Percentiles rank a stretch among this genome's conserved stretches.
These are phyloP conservation scores for Pogonocherus hispidulus DNA, from an alignment of 2,888 invertebrate species.

Conservation along the genomic window DNA sequence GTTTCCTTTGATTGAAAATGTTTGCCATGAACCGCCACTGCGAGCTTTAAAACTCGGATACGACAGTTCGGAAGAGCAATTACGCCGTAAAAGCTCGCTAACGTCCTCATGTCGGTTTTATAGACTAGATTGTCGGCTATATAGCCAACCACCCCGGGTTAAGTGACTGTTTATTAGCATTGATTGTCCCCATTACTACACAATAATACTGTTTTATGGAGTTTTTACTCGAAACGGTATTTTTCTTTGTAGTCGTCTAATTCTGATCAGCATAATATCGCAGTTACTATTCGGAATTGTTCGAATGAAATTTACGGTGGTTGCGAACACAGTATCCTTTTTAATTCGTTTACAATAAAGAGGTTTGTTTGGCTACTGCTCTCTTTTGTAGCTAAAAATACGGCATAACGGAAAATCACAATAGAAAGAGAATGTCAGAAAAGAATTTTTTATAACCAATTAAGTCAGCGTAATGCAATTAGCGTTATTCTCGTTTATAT, in stretches of 20 bases:
- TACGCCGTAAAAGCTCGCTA: slow-evolving; percentile 57
- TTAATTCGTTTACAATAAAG: slow-evolving; percentile 2
- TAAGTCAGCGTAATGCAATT: too few species aligned
- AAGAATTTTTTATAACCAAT: too few species aligned
- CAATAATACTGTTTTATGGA: slow-evolving; percentile 47
- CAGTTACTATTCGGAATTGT: slow-evolving; percentile 46
- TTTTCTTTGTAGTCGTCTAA: slow-evolving; percentile 42
- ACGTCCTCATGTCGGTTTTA: slow-evolving; percentile 57
- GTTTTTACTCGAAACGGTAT: slow-evolving; percentile 46
- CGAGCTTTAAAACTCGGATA: slow-evolving; percentile 61
- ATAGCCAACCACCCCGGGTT: slow-evolving; percentile 53
- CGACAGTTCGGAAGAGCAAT: slow-evolving; percentile 62
- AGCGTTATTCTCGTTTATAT: too few species aligned
- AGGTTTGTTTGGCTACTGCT: not conserved
- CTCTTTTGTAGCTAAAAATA: too few species aligned
- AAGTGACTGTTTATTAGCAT: slow-evolving; percentile 60
- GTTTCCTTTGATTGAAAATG: too few species aligned
- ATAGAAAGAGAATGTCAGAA: too few species aligned
- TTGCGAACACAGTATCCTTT: slow-evolving; percentile 2
- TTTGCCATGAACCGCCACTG: not conserved
- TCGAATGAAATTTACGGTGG: slow-evolving; percentile 41
- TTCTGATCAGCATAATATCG: slow-evolving; percentile 48
- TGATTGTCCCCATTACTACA: slow-evolving; percentile 51
- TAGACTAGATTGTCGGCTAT: slow-evolving; percentile 53
- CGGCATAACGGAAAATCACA: too few species aligned